Evolutionary conservation across 2,797 vertebrate species (phyloP).

Genomic region (Gymnodraco acuticeps): DNA sequence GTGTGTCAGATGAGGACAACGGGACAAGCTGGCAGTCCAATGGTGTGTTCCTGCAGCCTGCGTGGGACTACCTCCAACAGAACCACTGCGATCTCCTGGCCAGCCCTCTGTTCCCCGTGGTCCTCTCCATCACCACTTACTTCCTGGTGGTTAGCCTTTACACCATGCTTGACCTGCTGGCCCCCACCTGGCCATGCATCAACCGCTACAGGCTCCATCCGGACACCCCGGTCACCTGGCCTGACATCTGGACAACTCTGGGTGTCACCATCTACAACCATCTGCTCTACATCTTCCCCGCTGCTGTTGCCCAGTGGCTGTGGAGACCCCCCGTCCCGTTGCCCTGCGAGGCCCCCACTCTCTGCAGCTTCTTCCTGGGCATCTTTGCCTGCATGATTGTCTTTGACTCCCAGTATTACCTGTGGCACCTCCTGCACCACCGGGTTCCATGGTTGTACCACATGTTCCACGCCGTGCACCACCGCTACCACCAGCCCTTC

Average conservation of each 20-base stretch:
- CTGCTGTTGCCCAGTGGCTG: slow-evolving; percentile 86
- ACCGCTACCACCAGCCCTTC: slow-evolving; percentile 86
- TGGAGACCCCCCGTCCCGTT: slow-evolving; percentile 85
- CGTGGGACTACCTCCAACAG: slow-evolving; percentile 85
- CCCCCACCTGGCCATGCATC: slow-evolving; percentile 82
- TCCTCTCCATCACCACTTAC: slow-evolving; percentile 85
- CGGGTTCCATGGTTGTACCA: slow-evolving; percentile 86
- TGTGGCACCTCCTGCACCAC: slow-evolving; percentile 89
- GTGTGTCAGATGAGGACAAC: slow-evolving; percentile 68
- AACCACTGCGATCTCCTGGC: slow-evolving; percentile 83
- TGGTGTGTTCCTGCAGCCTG: slow-evolving; percentile 81
- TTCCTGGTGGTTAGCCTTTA: slow-evolving; percentile 82
- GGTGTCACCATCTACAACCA: slow-evolving; percentile 85
- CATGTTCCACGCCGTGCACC: slow-evolving; percentile 88
- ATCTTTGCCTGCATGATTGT: slow-evolving; percentile 86
- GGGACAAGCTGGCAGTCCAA: slow-evolving; percentile 62
- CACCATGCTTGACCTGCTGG: slow-evolving; percentile 84
- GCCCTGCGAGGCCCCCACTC: slow-evolving; percentile 80
- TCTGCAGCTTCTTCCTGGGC: slow-evolving; percentile 82
- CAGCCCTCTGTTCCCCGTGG: slow-evolving; percentile 85
- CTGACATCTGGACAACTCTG: slow-evolving; percentile 81
- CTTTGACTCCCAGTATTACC: slow-evolving; percentile 89
- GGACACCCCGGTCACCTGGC: slow-evolving; percentile 77
- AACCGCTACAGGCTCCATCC: slow-evolving; percentile 85
- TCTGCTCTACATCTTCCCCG: slow-evolving; percentile 85